Evolutionary conservation across 92 coral and sea anemone species (phyloP), one percentile per base, ranked within the genome.

Genomic region (Porites rus): DNA sequence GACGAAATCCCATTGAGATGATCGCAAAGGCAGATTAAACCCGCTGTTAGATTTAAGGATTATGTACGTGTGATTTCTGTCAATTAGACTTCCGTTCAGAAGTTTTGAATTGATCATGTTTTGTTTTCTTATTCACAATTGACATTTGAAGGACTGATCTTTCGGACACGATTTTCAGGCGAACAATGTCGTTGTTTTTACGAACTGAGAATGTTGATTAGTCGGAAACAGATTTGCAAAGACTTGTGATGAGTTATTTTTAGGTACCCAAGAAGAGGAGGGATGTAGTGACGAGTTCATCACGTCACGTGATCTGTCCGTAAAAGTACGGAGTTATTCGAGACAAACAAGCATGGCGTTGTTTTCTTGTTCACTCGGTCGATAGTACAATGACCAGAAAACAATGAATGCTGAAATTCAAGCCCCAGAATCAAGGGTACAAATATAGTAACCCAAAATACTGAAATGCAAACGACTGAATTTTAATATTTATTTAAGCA

Each of bases 401-500:
- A 66, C 51, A 66, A 77, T 70, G 75, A 50, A 70, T 50, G 75
- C 75, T 70, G 20, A 21, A 64, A 64, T 25, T 64, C 68, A 64
- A 21, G 19, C 68, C 4, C 19, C 19, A 21, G 19, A 64, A n/a
- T 64, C 68, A 64, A 21, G 19, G 68, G 75, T 70, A 68, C 70
- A 22, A 63, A 76, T 28, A 28, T 28, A 28, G 31, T 28, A 28
- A 28, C 77, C 72, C 76, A 86, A 51, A 72, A 84, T 70, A 6
- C 75, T 5, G 75, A 38, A 58, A 76, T 76, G 21, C 89, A 86
- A 75, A 85, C 84, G 18, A 75, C 60, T 53, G 89, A 85, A 85
- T 85, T 62, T 76, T 61, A 85, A 20, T 86, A 86, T 20, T 52
- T 86, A 69, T 86, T 86, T 28, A 65, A 72, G 67, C 50, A 75